Evolutionary conservation across 2,888 invertebrate genomes (phyloP), one percentile per base, ranked within the genome.

Genomic region (Leptinotarsa rubiginosa): DNA sequence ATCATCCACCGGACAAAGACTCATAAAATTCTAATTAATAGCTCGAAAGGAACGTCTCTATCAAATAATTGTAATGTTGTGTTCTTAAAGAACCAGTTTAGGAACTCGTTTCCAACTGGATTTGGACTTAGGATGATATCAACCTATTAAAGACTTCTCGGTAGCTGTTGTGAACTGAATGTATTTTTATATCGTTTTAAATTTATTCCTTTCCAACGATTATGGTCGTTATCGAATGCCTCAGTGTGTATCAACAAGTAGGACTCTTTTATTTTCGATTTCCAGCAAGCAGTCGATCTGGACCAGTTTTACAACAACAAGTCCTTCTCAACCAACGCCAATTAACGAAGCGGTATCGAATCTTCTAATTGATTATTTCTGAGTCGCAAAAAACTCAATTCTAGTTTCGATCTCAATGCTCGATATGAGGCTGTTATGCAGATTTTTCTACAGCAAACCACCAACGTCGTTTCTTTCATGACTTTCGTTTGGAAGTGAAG

Each of bases 251-350:
- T 18, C n/a, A 56, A 22, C 10, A 56, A 56, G 22, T 13, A 22
- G 20, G 22, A 13, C 13, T 22, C 31, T 16, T 20, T 56, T 12
- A 22, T 56, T 56, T 56, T 56, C 22, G 5, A 22, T 56, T 22
- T 56, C 56, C 56, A 56, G 56, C 56, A 22, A 25, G 15, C 4
- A 56, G 56, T 25, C 1, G 56, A 56, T 22, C 16, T 56, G 13
- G 22, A 56, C 56, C 56, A 22, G 56, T 56, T 56, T 56, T 20
- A 56, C 56, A 25, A 56, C 56, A 56, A 56, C 56, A 56, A 22
- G 22, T 20, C 20, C 22, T 22, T 13, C 12, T 22, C 15, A 20
- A 5, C 50, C 50, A 50, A 50, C 50, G 50, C 52, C 52, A 52
- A 52, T 52, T 18, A 56, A 56, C 56, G 15, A 56, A 20, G 20